Base-by-base conservation (phyloP, 2,888 invertebrate genomes). In the Eilema griseolum region DNA sequence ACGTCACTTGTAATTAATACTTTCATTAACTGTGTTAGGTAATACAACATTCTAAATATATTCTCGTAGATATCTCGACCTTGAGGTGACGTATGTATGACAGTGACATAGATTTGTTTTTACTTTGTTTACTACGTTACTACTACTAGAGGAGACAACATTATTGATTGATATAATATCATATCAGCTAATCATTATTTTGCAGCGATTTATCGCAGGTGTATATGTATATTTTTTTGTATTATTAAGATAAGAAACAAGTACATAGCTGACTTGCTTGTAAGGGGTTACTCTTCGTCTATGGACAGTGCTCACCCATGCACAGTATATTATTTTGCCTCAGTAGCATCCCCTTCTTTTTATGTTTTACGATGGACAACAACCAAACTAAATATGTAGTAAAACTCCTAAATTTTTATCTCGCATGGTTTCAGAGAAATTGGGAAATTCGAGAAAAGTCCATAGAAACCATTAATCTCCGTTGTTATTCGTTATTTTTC, bases 171-270 rank as follows among this genome's bases (percentile, higher is more conserved):
- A 52, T 41, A 2, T 16, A 41, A 16, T 52, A n/a, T 52, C n/a
- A n/a, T 52, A 52, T 52, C 52, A 52, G 52, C n/a, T 10, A 52
- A 52, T 52, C 52, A n/a, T 20, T 46, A 46, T 52, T 52, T 52
- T 52, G 52, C n/a, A 52, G 52, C 52, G 52, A 52, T 52, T 52
- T 52, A 52, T 52, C n/a, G n/a, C n/a, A 52, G 52, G 20, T 52
- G 8, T 52, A 52, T 10, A 7, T 33, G n/a, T n/a, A n/a, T 46
- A 46, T 46, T 20, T 46, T 20, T 46, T 20, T 7, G 7, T 20
- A 46, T 46, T 46, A 46, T 20, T 46, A 46, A 5, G 46, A 46
- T 20, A 20, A 46, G 3, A 46, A 46, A 20, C 5, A 46, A 46
- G 20, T 46, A 41, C 3, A 41, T 16, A 41, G 41, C 41, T 3